Conservation (phyloP, 1,140 invertebrate genomes). For the Neodiprion virginianus region DNA sequence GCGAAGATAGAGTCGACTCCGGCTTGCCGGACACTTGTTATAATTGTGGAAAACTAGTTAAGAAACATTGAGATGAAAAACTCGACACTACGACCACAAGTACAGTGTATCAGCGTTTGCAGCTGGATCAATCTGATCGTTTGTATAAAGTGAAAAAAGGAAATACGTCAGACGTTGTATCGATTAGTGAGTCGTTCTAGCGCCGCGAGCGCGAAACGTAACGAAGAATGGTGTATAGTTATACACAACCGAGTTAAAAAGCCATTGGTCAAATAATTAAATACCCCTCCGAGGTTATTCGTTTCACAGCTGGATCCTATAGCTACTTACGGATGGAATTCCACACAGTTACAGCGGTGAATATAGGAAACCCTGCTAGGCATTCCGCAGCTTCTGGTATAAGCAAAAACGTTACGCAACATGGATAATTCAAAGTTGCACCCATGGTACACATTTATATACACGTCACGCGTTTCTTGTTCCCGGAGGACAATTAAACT, state of each 20-base stretch:
- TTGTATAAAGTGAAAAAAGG: neutral
- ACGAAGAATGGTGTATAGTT: neutral
- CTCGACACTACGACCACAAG: too few relatives aligned
- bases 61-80: too few relatives aligned
- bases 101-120: too few relatives aligned
- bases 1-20: neutral
- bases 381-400: too few relatives aligned
- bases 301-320: neutral
- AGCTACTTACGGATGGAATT: neutral
- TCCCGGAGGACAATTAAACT: too few relatives aligned
- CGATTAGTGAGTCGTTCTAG: neutral
- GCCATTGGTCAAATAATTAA: slow-evolving; percentile 8
- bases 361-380: neutral
- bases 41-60: too few relatives aligned
- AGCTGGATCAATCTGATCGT: too few relatives aligned
- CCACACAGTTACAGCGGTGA: neutral
- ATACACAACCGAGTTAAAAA: neutral
- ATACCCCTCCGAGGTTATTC: neutral
- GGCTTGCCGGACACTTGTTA: too few relatives aligned
- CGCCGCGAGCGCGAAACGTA: neutral
- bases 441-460: too few relatives aligned
- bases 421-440: too few relatives aligned
- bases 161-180: neutral
- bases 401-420: too few relatives aligned
- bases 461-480: too few relatives aligned